Evolutionary conservation across 2,113 vertebrate genomes (phyloP).

Genomic region (Chamaetylas fuelleborni): DNA sequence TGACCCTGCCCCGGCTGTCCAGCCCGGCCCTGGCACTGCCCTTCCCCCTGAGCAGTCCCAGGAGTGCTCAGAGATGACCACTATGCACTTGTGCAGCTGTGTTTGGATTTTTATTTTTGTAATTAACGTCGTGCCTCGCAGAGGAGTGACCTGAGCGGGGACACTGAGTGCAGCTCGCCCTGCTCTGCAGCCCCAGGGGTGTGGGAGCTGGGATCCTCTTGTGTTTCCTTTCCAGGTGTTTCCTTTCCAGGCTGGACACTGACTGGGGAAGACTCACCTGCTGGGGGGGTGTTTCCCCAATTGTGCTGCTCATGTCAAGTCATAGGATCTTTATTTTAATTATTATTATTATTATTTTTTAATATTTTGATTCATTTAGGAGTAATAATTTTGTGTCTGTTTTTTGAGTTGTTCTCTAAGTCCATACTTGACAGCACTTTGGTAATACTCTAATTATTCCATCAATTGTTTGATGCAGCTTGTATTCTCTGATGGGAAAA

Average conservation of each 20-base stretch:
- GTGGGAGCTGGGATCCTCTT: neutral
- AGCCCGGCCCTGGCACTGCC: neutral
- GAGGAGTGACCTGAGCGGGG: neutral
- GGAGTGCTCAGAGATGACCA: neutral
- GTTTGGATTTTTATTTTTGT: neutral
- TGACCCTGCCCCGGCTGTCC: neutral
- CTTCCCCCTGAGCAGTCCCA: neutral
- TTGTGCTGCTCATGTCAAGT: constrained; percentile 41
- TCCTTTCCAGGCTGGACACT: neutral
- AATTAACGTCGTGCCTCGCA: constrained; percentile 6
- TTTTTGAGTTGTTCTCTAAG: constrained; percentile 16
- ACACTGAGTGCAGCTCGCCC: neutral
- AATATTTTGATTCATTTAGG: constrained; percentile 24
- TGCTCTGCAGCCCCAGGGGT: neutral
- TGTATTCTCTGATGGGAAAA: constrained; percentile 67
- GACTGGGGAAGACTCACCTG: neutral
- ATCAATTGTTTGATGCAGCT: constrained; percentile 69
- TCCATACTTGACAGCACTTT: constrained; percentile 51
- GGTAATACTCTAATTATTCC: constrained; percentile 51
- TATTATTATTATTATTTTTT: constrained; percentile 32
- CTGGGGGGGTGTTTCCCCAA: neutral
- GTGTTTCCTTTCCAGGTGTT: neutral
- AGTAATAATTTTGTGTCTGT: neutral
- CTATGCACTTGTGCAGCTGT: neutral
- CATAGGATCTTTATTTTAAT: constrained; percentile 46